Evolutionary conservation across 1,140 invertebrate genomes (phyloP), one percentile per base, ranked within the genome.

Genomic region (Rhizoglyphus robini): DNA sequence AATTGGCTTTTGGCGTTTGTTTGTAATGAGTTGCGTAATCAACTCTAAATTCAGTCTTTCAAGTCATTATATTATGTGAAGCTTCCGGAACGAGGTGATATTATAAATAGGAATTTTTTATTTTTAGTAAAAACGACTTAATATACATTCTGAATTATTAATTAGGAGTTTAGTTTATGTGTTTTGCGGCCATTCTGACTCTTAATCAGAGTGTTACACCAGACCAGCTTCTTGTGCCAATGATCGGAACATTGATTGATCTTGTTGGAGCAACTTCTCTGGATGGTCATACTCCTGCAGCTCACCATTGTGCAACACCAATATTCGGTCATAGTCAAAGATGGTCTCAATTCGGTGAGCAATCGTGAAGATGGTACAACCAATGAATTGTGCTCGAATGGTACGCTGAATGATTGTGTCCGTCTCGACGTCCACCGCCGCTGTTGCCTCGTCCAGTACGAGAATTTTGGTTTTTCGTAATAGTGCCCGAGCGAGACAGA

Each of bases 401-500:
- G 77, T 77, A n/a, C 72, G 65, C 63, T 79, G 76, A 36, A 78
- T 76, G 1, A 78, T 65, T 3, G 69, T 61, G 65, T 79, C 77
- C 0, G 77, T 79, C 47, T 72, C 69, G 25, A 74, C 51, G 61
- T 79, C 78, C 0, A 77, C 72, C 2, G 78, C 72, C 20, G 78
- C 77, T 0, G 76, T 79, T 0, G 78, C 76, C 69, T 78, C 76
- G 66, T 78, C 76, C 51, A 79, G 49, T 18, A 78, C 75, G 0
- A 88, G 74, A 25, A 86, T 80, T 62, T 79, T 80, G 70, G 83
- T 75, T 58, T 76, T 73, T 54, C 78, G 72, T 2, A 82, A 72
- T 34, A 82, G 73, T 15, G 81, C 81, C 59, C 81, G 69, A 1
- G 81, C 79, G 32, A 82, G 70, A 69, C 80, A 82, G 25, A 82